phyloP scores from a whole-genome alignment of 2,888 invertebrate genomes.

The Eugnorisma glareosa region DNA sequence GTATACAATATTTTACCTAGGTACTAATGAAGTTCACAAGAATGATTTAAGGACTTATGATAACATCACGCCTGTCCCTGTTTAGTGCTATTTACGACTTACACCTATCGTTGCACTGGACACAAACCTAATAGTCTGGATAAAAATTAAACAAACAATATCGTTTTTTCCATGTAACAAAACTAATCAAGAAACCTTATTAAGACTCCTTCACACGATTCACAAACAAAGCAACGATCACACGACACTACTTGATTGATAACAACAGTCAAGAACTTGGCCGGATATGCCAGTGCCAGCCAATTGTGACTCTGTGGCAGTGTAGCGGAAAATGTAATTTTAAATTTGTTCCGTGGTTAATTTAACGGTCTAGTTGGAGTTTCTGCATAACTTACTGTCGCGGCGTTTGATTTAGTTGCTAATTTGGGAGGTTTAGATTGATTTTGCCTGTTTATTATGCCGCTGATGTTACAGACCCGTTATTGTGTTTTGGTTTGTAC shows the following conservation, averaged over 20 bases:
- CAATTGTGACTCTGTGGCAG: slow-evolving; percentile 55
- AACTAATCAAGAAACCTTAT: not conserved
- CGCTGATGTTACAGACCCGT: not conserved
- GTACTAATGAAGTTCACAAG: not conserved
- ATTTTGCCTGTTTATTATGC: slow-evolving; percentile 13
- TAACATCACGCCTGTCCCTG: not conserved
- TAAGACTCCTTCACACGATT: slow-evolving; percentile 18
- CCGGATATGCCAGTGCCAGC: slow-evolving; percentile 36
- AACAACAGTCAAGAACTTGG: slow-evolving; percentile 49
- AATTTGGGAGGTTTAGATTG: slow-evolving; percentile 29
- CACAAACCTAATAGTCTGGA: not conserved
- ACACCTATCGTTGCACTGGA: not conserved
- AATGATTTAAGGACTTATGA: not conserved
- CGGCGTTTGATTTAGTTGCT: slow-evolving; percentile 53
- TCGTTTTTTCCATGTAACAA: not conserved
- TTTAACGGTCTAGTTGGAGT: slow-evolving; percentile 59
- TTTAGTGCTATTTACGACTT: not conserved
- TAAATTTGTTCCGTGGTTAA: slow-evolving; percentile 58
- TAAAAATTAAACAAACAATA: not conserved
- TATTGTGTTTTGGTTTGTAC: not conserved
- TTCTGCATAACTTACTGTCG: slow-evolving; percentile 60
- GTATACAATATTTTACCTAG: too few relatives aligned
- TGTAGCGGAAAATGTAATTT: slow-evolving; percentile 63
- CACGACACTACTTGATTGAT: slow-evolving; percentile 54
- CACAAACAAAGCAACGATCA: slow-evolving; percentile 26